phyloP scores from a whole-genome alignment of 2,797 vertebrate genomes.

The Glyptemys insculpta region DNA sequence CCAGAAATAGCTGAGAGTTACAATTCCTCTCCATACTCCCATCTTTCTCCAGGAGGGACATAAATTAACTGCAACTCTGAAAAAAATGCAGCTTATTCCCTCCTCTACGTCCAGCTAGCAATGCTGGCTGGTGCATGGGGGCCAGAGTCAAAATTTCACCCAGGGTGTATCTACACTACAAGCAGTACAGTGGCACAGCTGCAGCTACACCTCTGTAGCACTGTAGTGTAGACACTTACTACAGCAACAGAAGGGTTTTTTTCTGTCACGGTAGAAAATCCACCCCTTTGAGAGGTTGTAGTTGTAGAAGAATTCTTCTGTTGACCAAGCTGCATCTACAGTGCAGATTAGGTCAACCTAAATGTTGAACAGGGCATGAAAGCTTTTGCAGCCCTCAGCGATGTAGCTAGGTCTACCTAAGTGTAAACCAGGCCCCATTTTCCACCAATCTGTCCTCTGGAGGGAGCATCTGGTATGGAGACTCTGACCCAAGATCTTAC shows the following conservation, averaged over 20 bases:
- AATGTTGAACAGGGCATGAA: too few species aligned
- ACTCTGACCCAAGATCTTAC: background rate
- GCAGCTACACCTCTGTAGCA: too few species aligned
- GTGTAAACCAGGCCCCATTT: background rate
- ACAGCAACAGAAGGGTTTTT: too few species aligned
- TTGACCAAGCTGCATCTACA: too few species aligned
- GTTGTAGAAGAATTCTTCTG: too few species aligned
- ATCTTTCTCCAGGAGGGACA: background rate
- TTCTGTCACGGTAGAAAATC: too few species aligned
- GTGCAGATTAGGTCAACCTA: too few species aligned
- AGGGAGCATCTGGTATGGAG: background rate
- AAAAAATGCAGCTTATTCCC: background rate
- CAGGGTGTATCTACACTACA: accelerated
- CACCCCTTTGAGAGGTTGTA: too few species aligned
- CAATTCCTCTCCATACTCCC: background rate
- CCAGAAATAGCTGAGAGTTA: background rate
- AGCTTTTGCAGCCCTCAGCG: background rate
- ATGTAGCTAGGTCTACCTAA: background rate
- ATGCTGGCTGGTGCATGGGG: background rate
- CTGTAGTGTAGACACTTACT: too few species aligned
- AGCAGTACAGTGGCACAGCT: too few species aligned
- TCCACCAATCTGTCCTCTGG: background rate
- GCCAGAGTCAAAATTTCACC: background rate
- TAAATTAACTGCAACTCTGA: background rate
- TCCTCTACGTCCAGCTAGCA: background rate